Base-by-base conservation (phyloP, 2,797 vertebrate species). In the Eleutherodactylus coqui region DNA sequence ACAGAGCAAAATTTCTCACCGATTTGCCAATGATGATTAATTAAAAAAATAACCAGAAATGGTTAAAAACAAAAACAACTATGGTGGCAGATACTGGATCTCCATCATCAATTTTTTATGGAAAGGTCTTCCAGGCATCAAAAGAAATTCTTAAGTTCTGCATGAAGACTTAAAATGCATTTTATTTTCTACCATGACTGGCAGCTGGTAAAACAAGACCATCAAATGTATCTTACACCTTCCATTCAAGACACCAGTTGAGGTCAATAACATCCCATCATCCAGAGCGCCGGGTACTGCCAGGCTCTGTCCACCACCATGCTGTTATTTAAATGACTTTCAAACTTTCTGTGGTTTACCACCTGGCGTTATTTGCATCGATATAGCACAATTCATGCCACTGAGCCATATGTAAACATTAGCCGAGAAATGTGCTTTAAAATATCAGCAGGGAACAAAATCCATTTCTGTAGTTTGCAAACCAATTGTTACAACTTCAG, bases 321-420 rank as follows among this genome's bases (percentile, higher is more conserved):
- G 91, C 89, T 91, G 90, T 90, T 92, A 90, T 88, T 91, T 91
- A 91, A 92, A 92, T 92, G 90, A 89, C 86, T 92, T 90, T 88
- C 85, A 53, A 88, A 90, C 89, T 90, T 91, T 90, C 90, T 84
- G 89, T 89, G 88, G 90, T 88, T 38, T 85, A 87, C 92, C 83
- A 88, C 92, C 90, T 89, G 85, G 80, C 82, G 90, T 83, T 87
- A 60, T 85, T 85, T 88, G 86, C 83, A 92, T 88, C 89, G 87
- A 89, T 90, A 82, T 88, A 87, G 87, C 81, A 62, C 87, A 86
- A 90, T 89, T 89, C 90, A 89, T 81, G 89, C 88, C 91, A 88
- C 89, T 88, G 87, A 87, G 86, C 82, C 89, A 83, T 91, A 89
- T 88, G 86, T 88, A 90, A 90, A 89, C 88, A 83, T 80, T 85